Evolutionary conservation across 2,113 vertebrate species (phyloP), one percentile per base, ranked within the genome.

Genomic region (Vidua macroura): DNA sequence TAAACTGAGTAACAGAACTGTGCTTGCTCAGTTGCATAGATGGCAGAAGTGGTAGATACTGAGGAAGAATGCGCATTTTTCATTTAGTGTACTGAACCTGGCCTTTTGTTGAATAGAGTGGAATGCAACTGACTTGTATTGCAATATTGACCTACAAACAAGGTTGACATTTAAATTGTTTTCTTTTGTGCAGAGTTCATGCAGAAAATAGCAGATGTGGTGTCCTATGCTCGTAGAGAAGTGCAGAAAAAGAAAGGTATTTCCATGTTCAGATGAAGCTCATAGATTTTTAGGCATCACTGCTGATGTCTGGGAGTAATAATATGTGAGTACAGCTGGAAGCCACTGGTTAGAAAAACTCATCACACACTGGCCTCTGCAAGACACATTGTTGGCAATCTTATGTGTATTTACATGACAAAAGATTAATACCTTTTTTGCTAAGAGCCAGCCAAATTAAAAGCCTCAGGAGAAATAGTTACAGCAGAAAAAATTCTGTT

Each of bases 181-280:
- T 93, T 94, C 92, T 84, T 93, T 90, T 90, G 33, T 93, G 64
- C 90, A 96, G 96, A 94, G 58, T 46, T 69, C 77, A 28, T 70
- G n/a, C 58, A 35, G 74, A 88, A 90, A 93, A 13, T 79, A 37
- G 70, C 46, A 1, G 95, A 96, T 1, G 14, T 96, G 31, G 67
- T 96, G 51, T 91, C 92, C 2, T 66, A 87, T 27, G 46, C 35
- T 60, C 90, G 23, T 21, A 70, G 31, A 43, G 76, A 77, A 86
- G 79, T 5, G 43, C 86, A 46, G 51, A 95, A 78, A 82, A 84
- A 67, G 46, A 94, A 97, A 97, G 97, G 96, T 97, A 97, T 92
- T 95, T 76, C 66, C 31, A 28, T 74, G 11, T 93, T 94, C 53
- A 64, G 41, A 68, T 86, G 39, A 93, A 93, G 14, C 43, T 91